These are phyloP conservation scores for Nannoperca obscura DNA, from an alignment of 2,797 vertebrate species.

Conservation along the genomic window DNA sequence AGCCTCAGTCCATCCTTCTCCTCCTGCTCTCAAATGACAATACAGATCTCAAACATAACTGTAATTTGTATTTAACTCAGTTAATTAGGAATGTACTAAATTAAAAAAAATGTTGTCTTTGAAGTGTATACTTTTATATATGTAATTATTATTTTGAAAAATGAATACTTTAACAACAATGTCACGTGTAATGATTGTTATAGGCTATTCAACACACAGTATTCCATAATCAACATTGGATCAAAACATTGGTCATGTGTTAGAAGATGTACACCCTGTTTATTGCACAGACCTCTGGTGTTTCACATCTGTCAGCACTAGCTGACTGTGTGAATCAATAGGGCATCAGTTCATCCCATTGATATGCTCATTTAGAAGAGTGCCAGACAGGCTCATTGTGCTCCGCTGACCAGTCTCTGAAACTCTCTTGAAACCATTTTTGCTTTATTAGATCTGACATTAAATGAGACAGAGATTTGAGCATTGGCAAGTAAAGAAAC, in stretches of 20 bases:
- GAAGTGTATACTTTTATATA: neutral
- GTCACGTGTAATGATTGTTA: neutral
- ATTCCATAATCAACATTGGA: neutral
- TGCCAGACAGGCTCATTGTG: conserved; percentile 12
- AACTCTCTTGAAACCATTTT: neutral
- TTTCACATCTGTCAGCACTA: conserved; percentile 55
- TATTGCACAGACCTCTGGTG: conserved; percentile 12
- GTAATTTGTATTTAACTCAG: neutral
- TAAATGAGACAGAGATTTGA: neutral
- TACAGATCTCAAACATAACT: neutral
- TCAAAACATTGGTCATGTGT: neutral
- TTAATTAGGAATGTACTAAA: neutral
- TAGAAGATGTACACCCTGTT: neutral
- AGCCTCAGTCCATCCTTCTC: neutral
- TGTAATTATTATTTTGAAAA: neutral
- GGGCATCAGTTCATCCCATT: conserved; percentile 47
- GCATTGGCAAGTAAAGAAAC: neutral
- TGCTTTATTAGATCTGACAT: neutral
- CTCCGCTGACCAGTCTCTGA: conserved; percentile 3
- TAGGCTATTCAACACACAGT: neutral
- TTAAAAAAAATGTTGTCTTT: no score
- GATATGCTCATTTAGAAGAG: conserved; percentile 40
- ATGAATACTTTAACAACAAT: neutral
- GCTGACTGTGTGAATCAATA: conserved; percentile 48
- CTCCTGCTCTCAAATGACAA: neutral